A percentile compares a stretch with the other conserved stretches of the same genome.
Evolutionary conservation across 2,113 vertebrate species (phyloP).

Genomic region (Erythrocebus patas): DNA sequence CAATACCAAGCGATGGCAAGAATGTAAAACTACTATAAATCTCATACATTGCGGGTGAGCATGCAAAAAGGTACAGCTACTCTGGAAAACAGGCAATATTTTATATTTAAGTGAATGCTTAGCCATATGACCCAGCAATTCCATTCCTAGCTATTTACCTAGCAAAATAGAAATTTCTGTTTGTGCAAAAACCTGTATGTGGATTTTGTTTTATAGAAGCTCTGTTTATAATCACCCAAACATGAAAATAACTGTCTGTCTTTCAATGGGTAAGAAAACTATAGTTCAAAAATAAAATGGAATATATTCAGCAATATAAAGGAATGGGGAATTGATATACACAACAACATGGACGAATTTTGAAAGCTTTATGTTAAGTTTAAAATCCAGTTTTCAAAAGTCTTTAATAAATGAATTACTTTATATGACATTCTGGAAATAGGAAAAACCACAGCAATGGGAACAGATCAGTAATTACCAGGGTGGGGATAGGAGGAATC

Average conservation of each 20-base stretch:
- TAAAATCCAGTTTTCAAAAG: not conserved
- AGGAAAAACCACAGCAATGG: not conserved
- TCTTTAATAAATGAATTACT: not conserved
- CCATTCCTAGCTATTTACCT: not conserved
- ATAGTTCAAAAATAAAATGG: not conserved
- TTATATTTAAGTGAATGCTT: not conserved
- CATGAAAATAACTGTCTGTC: not conserved
- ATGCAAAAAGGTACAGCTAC: not conserved
- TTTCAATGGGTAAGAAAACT: not conserved
- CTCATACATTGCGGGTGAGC: not conserved
- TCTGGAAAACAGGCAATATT: not conserved
- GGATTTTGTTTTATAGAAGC: not conserved
- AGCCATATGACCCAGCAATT: not conserved
- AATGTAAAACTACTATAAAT: not conserved
- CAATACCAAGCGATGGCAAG: not conserved
- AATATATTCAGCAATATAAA: not conserved
- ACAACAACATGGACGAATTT: not conserved
- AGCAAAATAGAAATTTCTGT: not conserved
- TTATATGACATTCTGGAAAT: not conserved
- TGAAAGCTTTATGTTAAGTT: not conserved
- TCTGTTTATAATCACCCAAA: not conserved
- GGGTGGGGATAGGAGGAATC: too few relatives aligned
- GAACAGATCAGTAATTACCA: not conserved
- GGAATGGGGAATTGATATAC: not conserved
- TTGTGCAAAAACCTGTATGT: not conserved